phyloP scores from a whole-genome alignment of 2,888 invertebrate genomes.

The Melolontha melolontha region DNA sequence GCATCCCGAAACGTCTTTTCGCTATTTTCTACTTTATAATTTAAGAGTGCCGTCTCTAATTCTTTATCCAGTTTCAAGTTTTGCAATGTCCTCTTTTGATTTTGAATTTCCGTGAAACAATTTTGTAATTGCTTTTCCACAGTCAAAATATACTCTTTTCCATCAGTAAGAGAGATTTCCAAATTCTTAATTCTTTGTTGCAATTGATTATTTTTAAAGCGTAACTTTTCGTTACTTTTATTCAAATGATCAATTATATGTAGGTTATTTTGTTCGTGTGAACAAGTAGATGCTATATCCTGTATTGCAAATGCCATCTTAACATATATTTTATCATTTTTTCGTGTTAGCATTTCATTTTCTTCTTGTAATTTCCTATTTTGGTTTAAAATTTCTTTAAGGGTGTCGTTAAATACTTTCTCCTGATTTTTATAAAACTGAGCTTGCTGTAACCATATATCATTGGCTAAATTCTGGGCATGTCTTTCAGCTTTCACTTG shows the following conservation, averaged over 20 bases:
- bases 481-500: slow-evolving; percentile 56
- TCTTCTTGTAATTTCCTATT: slow-evolving; percentile 59
- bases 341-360: slow-evolving; percentile 55
- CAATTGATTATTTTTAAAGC: slow-evolving; percentile 52
- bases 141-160: slow-evolving; percentile 54
- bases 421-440: slow-evolving; percentile 56
- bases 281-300: slow-evolving; percentile 11
- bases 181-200: slow-evolving; percentile 54
- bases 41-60: slow-evolving; percentile 54
- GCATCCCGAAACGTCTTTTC: slow-evolving; percentile 54
- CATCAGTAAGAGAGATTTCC: slow-evolving; percentile 55
- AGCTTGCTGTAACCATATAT: slow-evolving; percentile 59
- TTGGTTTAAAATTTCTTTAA: slow-evolving; percentile 56
- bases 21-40: slow-evolving; percentile 51
- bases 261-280: not conserved
- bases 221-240: slow-evolving; percentile 58
- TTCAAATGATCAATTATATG: slow-evolving; percentile 51
- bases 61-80: slow-evolving; percentile 56
- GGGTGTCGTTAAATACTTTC: slow-evolving; percentile 54
- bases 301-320: slow-evolving; percentile 41
- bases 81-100: slow-evolving; percentile 55
- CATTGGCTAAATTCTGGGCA: slow-evolving; percentile 54
- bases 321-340: slow-evolving; percentile 55
- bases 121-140: slow-evolving; percentile 56
- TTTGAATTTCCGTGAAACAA: slow-evolving; percentile 53